phyloP scores from a whole-genome alignment of 2,113 vertebrate species.

The Petromus typicus region DNA sequence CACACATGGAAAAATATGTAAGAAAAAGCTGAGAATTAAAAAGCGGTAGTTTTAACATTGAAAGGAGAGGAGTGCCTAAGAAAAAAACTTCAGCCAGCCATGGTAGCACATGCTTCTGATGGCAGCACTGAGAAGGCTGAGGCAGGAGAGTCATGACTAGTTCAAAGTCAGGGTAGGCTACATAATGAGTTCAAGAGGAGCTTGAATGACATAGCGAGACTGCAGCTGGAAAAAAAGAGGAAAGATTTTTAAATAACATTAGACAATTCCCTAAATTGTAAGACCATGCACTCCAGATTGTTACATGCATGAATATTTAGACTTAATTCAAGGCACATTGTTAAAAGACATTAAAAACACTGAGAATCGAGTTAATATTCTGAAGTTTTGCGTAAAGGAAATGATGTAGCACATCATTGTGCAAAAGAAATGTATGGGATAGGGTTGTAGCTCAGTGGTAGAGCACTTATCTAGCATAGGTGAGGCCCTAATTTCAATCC shows the following conservation, averaged over 20 bases:
- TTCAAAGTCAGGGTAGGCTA: not conserved
- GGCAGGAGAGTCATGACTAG: not conserved
- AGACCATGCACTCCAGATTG: not conserved
- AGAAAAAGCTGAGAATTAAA: not conserved
- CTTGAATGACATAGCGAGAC: not conserved
- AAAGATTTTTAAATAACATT: not conserved
- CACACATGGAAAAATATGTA: not conserved
- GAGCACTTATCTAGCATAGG: not conserved
- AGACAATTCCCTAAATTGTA: not conserved
- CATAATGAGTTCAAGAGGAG: not conserved
- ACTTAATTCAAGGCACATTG: not conserved
- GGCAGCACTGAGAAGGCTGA: not conserved
- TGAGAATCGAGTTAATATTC: not conserved
- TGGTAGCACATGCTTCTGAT: not conserved
- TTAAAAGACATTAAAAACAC: not conserved
- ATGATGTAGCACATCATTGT: too few relatives aligned
- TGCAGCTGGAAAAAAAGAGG: not conserved
- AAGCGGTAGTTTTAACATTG: not conserved
- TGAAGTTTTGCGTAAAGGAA: not conserved
- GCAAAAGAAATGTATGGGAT: not conserved
- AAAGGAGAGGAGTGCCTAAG: not conserved
- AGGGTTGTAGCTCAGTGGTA: not conserved
- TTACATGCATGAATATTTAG: not conserved
- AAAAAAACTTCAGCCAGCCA: not conserved
- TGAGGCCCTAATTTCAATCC: not conserved